phyloP scores from a whole-genome alignment of 2,113 vertebrate genomes.

The Piaya cayana region DNA sequence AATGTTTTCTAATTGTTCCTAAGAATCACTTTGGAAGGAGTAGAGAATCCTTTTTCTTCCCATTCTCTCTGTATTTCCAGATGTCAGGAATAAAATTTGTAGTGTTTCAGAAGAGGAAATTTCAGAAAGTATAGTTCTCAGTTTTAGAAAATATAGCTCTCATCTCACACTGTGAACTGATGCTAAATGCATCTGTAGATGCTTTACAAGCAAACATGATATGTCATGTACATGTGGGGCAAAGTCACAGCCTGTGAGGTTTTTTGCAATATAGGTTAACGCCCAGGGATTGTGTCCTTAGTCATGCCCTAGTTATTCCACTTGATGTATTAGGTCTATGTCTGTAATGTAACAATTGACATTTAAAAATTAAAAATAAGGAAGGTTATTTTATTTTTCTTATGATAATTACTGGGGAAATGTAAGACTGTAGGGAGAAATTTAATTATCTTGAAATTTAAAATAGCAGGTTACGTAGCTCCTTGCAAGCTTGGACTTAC shows the following conservation, averaged over 20 bases:
- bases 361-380: conserved; percentile 11
- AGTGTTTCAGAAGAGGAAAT: not conserved
- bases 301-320: conserved; percentile 5
- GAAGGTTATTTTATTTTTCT: conserved; percentile 1
- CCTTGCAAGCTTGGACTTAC: not conserved
- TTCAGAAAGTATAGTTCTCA: not conserved
- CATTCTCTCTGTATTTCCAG: not conserved
- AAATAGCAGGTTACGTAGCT: conserved; percentile 10
- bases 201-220: not conserved
- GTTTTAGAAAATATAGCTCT: too few relatives aligned
- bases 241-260: not conserved
- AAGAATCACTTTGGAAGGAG: not conserved
- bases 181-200: not conserved
- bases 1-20: not conserved
- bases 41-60: not conserved
- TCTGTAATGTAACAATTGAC: not conserved
- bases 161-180: not conserved
- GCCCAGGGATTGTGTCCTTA: not conserved
- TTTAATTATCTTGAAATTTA: conserved; percentile 59
- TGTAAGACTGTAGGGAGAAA: not conserved
- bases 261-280: conserved; percentile 19
- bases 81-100: not conserved
- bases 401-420: not conserved
- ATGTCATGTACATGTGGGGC: not conserved
- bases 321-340: not conserved